Conservation (phyloP, 2,113 vertebrate genomes). For the Aptenodytes patagonicus region DNA sequence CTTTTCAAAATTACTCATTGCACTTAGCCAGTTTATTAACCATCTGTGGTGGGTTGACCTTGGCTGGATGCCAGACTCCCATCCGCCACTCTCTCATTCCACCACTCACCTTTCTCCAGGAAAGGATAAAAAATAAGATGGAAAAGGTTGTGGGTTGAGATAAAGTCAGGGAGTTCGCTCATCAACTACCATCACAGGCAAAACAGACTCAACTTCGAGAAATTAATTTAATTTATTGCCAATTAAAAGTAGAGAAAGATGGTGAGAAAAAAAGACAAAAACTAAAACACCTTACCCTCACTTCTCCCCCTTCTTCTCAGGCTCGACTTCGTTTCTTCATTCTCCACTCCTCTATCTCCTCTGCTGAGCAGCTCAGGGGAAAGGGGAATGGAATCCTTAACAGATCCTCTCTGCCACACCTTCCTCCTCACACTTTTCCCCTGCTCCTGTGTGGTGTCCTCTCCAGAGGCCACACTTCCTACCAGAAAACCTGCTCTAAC, state of each 20-base stretch:
- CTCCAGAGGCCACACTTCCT: rapidly evolving
- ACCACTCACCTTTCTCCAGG: not conserved
- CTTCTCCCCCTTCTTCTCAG: not conserved
- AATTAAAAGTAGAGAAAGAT: not conserved
- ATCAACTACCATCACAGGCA: not conserved
- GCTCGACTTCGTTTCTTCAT: not conserved
- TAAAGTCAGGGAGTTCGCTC: not conserved
- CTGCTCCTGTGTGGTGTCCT: not conserved
- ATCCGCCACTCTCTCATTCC: not conserved
- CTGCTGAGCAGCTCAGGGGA: rapidly evolving
- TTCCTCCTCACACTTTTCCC: not conserved
- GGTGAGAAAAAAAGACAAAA: not conserved
- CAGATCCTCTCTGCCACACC: not conserved
- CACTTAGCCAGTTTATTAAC: not conserved
- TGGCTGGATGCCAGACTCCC: not conserved
- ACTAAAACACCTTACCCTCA: rapidly evolving
- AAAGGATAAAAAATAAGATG: not conserved
- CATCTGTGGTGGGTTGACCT: not conserved
- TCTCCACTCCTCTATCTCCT: not conserved
- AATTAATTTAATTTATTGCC: not conserved
- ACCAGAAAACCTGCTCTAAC: not conserved
- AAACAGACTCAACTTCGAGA: not conserved
- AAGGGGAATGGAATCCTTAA: not conserved
- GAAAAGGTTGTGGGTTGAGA: not conserved
- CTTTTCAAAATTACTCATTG: not conserved